Conservation (phyloP, 1,140 invertebrate genomes). For the Venturia canescens region DNA sequence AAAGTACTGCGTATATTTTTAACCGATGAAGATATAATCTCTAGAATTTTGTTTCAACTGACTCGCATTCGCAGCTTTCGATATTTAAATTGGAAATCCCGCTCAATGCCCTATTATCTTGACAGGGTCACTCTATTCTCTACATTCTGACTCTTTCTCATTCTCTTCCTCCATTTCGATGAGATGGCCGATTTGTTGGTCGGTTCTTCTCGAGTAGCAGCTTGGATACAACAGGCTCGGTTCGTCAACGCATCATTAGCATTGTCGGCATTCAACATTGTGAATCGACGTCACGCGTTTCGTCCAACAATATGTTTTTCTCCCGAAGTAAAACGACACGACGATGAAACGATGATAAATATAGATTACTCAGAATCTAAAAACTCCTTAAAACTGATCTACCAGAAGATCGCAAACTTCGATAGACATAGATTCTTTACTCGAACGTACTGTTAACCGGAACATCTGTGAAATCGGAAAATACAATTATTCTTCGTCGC, state of each 20-base stretch:
- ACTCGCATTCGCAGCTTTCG: too few relatives aligned
- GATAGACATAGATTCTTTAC: conserved; percentile 95
- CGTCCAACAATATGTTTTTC: conserved; percentile 2
- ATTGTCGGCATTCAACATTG: conserved; percentile 19
- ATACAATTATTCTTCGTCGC: conserved; percentile 21
- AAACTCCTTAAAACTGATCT: conserved; percentile 88
- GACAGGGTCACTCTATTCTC: conserved; percentile 14
- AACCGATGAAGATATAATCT: too few relatives aligned
- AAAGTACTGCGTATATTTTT: too few relatives aligned
- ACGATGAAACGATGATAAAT: conserved; percentile 17
- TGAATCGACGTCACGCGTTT: neutral
- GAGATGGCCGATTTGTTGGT: conserved; percentile 44
- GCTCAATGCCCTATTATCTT: neutral
- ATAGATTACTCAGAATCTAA: conserved; percentile 56
- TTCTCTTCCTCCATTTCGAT: neutral
- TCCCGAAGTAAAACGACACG: conserved; percentile 23
- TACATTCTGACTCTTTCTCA: neutral
- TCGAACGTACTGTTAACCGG: conserved; percentile 96
- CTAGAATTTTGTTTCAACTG: neutral
- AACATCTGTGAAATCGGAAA: conserved; percentile 88
- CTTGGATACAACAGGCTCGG: conserved; percentile 62
- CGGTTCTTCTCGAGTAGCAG: conserved; percentile 58
- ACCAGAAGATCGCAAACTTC: conserved; percentile 92
- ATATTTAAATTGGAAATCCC: too few relatives aligned
- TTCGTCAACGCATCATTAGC: conserved; percentile 59